A percentile compares a stretch with the other conserved stretches of the same genome.
phyloP scores from a whole-genome alignment of 2,797 vertebrate species.

The Esox lucius region DNA sequence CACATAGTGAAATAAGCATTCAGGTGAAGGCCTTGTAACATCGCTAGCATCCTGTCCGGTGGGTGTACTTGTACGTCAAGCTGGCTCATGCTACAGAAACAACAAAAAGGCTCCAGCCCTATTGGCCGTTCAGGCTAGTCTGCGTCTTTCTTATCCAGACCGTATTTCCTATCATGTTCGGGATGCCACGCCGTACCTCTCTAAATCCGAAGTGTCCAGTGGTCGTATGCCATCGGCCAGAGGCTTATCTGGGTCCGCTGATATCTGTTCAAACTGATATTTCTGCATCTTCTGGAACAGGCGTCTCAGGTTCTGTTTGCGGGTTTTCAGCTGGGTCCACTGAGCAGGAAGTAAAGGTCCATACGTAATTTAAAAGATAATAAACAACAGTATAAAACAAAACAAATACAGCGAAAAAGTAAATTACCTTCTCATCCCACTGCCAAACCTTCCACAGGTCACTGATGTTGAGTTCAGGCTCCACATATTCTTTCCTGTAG shows the following conservation, averaged over 20 bases:
- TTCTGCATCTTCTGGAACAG: conserved; percentile 92
- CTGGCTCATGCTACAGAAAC: background rate
- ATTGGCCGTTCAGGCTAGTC: background rate
- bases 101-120: background rate
- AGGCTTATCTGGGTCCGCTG: conserved; percentile 89
- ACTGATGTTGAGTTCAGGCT: conserved; percentile 87
- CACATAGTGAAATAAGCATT: background rate
- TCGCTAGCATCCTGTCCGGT: background rate
- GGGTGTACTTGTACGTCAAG: background rate
- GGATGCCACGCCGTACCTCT: conserved; percentile 69
- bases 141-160: background rate
- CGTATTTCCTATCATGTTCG: background rate
- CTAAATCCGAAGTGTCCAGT: conserved; percentile 86
- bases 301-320: conserved; percentile 86
- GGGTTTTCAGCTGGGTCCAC: conserved; percentile 89
- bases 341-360: conserved; percentile 40
- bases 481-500: conserved; percentile 90
- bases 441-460: conserved; percentile 91
- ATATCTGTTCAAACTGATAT: conserved; percentile 89
- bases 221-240: conserved; percentile 86
- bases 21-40: background rate
- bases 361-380: background rate
- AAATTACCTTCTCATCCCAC: conserved; percentile 89
- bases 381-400: background rate
- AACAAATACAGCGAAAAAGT: background rate